Conservation (phyloP, 2,113 vertebrate species). For the Eolophus roseicapilla region DNA sequence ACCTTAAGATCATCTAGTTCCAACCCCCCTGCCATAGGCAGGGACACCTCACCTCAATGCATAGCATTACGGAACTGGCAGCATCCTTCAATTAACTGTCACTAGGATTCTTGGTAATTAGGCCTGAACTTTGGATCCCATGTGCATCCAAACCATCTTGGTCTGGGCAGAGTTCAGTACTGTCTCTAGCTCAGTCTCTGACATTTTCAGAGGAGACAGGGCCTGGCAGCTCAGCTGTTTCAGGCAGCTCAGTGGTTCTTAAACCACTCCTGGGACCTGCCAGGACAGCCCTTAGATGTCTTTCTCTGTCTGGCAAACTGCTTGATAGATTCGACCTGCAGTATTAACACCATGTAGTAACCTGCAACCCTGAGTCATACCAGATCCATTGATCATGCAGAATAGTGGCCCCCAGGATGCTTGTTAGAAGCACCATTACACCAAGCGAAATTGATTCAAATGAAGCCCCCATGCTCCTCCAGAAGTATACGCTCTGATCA, state of each 20-base stretch:
- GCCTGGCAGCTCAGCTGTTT: not conserved
- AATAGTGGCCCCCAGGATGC: accelerated
- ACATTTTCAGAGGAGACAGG: not conserved
- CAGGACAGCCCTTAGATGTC: not conserved
- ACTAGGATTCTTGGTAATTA: not conserved
- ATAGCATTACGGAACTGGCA: not conserved
- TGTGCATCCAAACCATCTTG: not conserved
- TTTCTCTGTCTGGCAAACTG: not conserved
- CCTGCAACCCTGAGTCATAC: not conserved
- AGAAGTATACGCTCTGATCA: not conserved
- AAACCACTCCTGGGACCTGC: not conserved
- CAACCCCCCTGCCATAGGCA: too few relatives aligned
- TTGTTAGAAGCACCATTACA: not conserved
- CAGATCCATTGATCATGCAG: not conserved
- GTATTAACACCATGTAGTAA: too few relatives aligned
- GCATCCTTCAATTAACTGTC: not conserved
- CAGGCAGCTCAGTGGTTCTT: not conserved
- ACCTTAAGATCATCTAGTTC: too few relatives aligned
- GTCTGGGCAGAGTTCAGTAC: not conserved
- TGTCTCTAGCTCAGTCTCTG: not conserved
- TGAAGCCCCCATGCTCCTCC: accelerated
- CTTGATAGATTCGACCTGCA: not conserved
- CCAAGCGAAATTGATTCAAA: not conserved
- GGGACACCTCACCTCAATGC: too few relatives aligned
- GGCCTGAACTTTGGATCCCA: not conserved